Base-by-base conservation (phyloP, 1,140 invertebrate genomes). In the Pissodes strobi region DNA sequence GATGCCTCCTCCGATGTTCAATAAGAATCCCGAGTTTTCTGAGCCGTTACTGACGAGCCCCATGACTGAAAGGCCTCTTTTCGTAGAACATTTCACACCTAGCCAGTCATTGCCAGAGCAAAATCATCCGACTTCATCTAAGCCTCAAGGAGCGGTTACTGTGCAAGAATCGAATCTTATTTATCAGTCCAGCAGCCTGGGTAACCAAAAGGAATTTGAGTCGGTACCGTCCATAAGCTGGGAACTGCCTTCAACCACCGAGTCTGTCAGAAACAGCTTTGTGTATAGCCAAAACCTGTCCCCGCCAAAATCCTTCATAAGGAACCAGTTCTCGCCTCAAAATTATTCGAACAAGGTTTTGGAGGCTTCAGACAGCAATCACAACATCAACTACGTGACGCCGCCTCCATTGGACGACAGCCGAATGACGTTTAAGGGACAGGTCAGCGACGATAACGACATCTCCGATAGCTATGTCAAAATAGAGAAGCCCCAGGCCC, bases 1-100 rank as follows among this genome's bases (percentile, higher is more conserved):
- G 51, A 82, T 89, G 43, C 88, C 88, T 22, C 88, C 88, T 2
- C 88, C 88, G 1, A 80, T 86, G n/a, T 76, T 23, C 59, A 68
- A 52, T 63, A 73, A 43, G 13, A 59, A 71, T 41, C 71, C 74
- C 22, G 74, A 69, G 46, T 62, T 55, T 69, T 70, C 71, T 12
- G 38, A 58, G n/a, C 30, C 10, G 4, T 8, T 48, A 5, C 15
- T 30, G 15, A 63, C 23, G 5, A 70, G 9, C 59, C 68, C 52
- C 74, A 64, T 70, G 69, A 76, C 34, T 66, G 74, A 46, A 21
- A 60, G 43, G 39, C 38, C 55, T 13, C 48, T 46, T 17, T 5
- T n/a, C 5, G 5, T 15, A 45, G 51, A 30, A 22, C 55, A 18
- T 4, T 48, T 27, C n/a, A n/a, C n/a, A n/a, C 38, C 30, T 34